Evolutionary conservation across 2,113 vertebrate species (phyloP).

Genomic region (Capricornis sumatraensis): DNA sequence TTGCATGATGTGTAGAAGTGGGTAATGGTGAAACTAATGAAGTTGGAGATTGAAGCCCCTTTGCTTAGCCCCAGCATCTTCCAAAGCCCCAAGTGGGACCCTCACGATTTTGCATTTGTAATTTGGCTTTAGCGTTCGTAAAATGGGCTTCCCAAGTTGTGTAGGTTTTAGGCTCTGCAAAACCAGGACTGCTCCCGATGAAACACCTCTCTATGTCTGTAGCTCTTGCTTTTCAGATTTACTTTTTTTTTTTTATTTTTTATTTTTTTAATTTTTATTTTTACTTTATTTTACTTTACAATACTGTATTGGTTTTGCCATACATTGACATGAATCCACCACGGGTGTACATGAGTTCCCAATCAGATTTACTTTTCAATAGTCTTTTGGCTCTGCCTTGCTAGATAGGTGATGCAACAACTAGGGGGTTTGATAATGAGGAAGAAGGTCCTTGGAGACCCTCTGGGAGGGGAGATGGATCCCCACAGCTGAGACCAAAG

Average conservation of each 20-base stretch:
- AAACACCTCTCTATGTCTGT: neutral
- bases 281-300: too few relatives aligned
- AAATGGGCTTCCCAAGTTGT: neutral
- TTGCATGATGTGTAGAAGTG: neutral
- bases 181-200: neutral
- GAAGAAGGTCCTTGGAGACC: neutral
- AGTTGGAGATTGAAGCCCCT: neutral
- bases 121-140: neutral
- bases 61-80: neutral
- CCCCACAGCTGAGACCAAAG: neutral
- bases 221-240: neutral
- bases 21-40: rapidly evolving
- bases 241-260: neutral
- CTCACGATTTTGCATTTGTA: neutral
- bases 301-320: too few relatives aligned
- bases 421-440: neutral
- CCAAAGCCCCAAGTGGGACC: neutral
- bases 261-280: too few relatives aligned
- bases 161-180: neutral
- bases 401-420: neutral
- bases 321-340: too few relatives aligned
- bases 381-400: neutral
- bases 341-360: too few relatives aligned
- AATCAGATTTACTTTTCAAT: neutral
- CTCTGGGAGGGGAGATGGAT: neutral